A percentile compares a stretch with the other conserved stretches of the same genome.
Evolutionary conservation across 2,888 invertebrate genomes (phyloP).

Genomic region (Autographa gamma): DNA sequence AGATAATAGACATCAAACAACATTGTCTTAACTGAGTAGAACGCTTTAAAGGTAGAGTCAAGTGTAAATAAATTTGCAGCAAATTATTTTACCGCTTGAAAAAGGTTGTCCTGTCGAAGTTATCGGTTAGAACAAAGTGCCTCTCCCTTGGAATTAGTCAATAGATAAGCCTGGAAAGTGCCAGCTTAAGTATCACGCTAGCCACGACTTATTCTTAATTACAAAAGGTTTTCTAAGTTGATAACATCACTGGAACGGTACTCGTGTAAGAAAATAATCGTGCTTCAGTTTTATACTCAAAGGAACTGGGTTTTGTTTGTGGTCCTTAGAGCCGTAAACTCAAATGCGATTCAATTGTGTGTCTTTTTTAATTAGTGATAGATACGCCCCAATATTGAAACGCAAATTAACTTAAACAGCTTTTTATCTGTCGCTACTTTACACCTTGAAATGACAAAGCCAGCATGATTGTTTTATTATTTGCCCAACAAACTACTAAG

Average conservation of each 20-base stretch:
- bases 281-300: slow-evolving; percentile 20
- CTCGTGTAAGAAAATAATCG: slow-evolving; percentile 31
- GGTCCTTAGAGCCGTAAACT: not conserved
- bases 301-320: slow-evolving; percentile 1
- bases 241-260: slow-evolving; percentile 41
- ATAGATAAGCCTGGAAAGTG: slow-evolving; percentile 44
- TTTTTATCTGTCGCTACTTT: too few species aligned
- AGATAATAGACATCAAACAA: not conserved
- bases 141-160: slow-evolving; percentile 44
- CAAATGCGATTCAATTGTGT: not conserved
- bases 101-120: slow-evolving; percentile 19
- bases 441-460: too few species aligned
- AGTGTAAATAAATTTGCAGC: slow-evolving; percentile 18
- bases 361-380: too few species aligned
- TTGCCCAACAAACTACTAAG: too few species aligned
- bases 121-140: slow-evolving; percentile 41
- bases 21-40: not conserved
- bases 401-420: too few species aligned
- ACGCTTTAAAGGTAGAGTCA: not conserved
- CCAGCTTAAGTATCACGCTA: slow-evolving; percentile 38
- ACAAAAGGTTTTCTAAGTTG: slow-evolving; percentile 45
- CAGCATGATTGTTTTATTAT: too few species aligned
- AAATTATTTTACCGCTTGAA: slow-evolving; percentile 13
- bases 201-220: slow-evolving; percentile 52
- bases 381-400: too few species aligned